Percentiles rank a stretch among this genome's conserved stretches.
Evolutionary conservation across 2,797 vertebrate species (phyloP).

Genomic region (Sphaeramia orbicularis): DNA sequence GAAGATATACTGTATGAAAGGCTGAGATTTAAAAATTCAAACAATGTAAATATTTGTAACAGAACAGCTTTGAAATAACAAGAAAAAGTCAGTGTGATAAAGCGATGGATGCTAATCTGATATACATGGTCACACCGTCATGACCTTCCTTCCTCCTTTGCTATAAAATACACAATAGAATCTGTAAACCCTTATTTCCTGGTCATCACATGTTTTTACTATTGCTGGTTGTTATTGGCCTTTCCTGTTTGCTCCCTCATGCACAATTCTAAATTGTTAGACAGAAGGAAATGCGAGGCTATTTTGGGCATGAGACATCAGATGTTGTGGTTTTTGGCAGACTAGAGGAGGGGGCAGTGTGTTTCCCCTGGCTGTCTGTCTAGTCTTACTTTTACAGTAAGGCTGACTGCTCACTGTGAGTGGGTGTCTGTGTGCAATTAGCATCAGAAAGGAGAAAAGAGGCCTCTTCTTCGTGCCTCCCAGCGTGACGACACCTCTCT

Average conservation of each 20-base stretch:
- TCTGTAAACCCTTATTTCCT: background rate
- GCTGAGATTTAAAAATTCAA: too few relatives aligned
- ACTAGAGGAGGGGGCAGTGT: conserved; percentile 50
- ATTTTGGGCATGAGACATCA: conserved; percentile 78
- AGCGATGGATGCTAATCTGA: too few relatives aligned
- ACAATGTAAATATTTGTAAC: too few relatives aligned
- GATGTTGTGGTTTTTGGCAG: conserved; percentile 70
- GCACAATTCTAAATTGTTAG: conserved; percentile 36
- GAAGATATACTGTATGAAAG: too few relatives aligned
- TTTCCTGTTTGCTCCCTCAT: conserved; percentile 50
- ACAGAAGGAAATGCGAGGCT: conserved; percentile 58
- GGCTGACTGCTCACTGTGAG: conserved; percentile 70
- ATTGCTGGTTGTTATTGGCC: conserved; percentile 23
- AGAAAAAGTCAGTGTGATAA: too few relatives aligned
- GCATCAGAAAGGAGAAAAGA: conserved; percentile 66
- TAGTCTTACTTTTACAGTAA: conserved; percentile 69
- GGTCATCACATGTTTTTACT: background rate
- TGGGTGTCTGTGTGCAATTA: conserved; percentile 73
- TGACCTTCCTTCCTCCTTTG: too few relatives aligned
- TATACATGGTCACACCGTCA: too few relatives aligned
- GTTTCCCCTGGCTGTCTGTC: conserved; percentile 70
- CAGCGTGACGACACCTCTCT: conserved; percentile 67
- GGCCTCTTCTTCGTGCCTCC: conserved; percentile 53
- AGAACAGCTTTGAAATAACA: too few relatives aligned
- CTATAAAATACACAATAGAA: too few relatives aligned